Evolutionary conservation across 2,113 vertebrate species (phyloP).

Genomic region (Nipponia nippon): DNA sequence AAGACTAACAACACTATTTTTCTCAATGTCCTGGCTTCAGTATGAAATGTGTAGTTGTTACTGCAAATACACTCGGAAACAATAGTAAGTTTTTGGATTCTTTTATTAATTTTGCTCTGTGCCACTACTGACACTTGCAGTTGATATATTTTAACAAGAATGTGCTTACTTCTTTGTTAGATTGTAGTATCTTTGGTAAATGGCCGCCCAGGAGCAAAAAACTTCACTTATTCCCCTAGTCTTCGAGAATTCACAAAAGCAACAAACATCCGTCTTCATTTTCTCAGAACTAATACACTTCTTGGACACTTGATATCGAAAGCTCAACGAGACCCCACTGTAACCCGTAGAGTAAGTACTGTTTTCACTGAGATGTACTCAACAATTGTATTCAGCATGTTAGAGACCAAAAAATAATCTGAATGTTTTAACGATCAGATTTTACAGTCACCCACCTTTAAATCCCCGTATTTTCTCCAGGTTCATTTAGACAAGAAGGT

Average conservation of each 20-base stretch:
- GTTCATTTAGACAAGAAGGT: neutral
- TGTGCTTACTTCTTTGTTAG: slow-evolving; percentile 55
- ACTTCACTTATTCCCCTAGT: slow-evolving; percentile 82
- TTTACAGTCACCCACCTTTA: neutral
- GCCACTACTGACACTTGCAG: neutral
- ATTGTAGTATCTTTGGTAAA: slow-evolving; percentile 89
- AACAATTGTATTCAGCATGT: neutral
- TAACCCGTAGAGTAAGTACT: slow-evolving; percentile 85
- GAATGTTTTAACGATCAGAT: neutral
- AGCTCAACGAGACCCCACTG: slow-evolving; percentile 85
- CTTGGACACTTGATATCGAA: slow-evolving; percentile 92
- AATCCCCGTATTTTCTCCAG: neutral
- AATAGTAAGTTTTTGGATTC: neutral
- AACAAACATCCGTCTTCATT: slow-evolving; percentile 87
- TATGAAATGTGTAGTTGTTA: neutral
- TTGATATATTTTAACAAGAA: neutral
- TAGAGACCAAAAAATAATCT: neutral
- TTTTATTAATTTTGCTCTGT: neutral
- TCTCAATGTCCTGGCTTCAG: neutral
- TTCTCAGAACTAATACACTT: slow-evolving; percentile 88
- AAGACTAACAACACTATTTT: neutral
- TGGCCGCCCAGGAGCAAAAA: slow-evolving; percentile 84
- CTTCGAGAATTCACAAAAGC: slow-evolving; percentile 89
- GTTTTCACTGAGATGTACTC: neutral
- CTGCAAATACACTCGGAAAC: neutral